These are phyloP conservation scores for Heterotilapia buettikoferi DNA, from an alignment of 2,113 vertebrate species.

Conservation along the genomic window DNA sequence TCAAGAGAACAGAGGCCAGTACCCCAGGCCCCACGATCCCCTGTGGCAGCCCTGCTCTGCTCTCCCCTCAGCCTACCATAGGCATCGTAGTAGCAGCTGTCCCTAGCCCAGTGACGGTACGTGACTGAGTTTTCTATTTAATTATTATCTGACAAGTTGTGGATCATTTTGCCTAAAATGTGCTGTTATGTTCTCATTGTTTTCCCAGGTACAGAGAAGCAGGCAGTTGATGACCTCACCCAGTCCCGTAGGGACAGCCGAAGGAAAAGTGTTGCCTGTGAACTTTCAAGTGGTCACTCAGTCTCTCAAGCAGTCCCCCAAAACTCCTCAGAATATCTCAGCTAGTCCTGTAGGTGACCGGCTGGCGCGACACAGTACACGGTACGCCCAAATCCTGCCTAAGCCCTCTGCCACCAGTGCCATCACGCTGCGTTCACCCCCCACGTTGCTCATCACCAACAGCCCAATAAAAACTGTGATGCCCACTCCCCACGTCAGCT, in stretches of 20 bases:
- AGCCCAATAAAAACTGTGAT: slow-evolving; percentile 98
- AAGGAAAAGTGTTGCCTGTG: slow-evolving; percentile 92
- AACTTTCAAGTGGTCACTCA: slow-evolving; percentile 96
- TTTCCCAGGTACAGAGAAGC: slow-evolving; percentile 84
- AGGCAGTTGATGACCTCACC: slow-evolving; percentile 94
- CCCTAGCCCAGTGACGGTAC: slow-evolving; percentile 94
- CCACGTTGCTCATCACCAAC: slow-evolving; percentile 93
- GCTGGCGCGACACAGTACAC: slow-evolving; percentile 80
- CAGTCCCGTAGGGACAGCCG: slow-evolving; percentile 84
- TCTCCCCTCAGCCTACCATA: slow-evolving; percentile 95
- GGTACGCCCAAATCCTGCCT: slow-evolving; percentile 93
- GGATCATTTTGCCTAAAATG: background rate
- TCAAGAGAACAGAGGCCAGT: slow-evolving; percentile 81
- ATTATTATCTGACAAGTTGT: background rate
- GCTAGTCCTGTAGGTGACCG: slow-evolving; percentile 95
- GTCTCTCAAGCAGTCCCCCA: slow-evolving; percentile 92
- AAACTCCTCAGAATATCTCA: slow-evolving; percentile 88
- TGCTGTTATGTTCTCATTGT: slow-evolving; percentile 73
- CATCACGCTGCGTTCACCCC: slow-evolving; percentile 93
- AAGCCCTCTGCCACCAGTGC: slow-evolving; percentile 91
- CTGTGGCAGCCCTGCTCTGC: slow-evolving; percentile 89
- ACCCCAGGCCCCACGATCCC: slow-evolving; percentile 79
- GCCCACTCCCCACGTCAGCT: slow-evolving; percentile 86
- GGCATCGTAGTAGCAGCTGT: slow-evolving; percentile 96
- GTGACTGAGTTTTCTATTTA: background rate